Percentiles rank a stretch among this genome's conserved stretches.
Evolutionary conservation across 2,113 vertebrate species (phyloP).

Genomic region (Austrofundulus limnaeus): DNA sequence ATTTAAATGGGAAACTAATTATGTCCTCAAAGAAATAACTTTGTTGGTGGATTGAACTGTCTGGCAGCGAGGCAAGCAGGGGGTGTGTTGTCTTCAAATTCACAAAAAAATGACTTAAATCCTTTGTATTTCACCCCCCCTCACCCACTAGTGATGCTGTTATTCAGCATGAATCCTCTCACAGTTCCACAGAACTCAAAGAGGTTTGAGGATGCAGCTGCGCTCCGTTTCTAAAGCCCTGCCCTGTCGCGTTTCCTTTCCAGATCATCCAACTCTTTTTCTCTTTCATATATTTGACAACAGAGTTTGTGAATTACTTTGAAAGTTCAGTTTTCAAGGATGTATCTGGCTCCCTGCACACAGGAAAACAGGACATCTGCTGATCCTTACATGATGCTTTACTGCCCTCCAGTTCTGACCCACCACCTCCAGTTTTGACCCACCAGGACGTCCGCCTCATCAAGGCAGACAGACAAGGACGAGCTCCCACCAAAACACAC

Average conservation of each 20-base stretch:
- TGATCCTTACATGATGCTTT: slow-evolving; percentile 55
- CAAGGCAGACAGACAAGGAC: slow-evolving; percentile 47
- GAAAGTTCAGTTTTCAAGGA: slow-evolving; percentile 62
- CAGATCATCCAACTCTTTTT: slow-evolving; percentile 28
- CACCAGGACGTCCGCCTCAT: slow-evolving; percentile 59
- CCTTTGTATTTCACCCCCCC: background rate
- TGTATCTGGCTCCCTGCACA: slow-evolving; percentile 43
- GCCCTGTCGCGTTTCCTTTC: slow-evolving; percentile 59
- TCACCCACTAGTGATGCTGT: slow-evolving; percentile 24
- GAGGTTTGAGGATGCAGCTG: slow-evolving; percentile 77
- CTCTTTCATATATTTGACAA: slow-evolving; percentile 44
- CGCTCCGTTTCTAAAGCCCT: slow-evolving; percentile 47
- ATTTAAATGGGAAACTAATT: slow-evolving; percentile 25
- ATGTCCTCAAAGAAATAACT: slow-evolving; percentile 2
- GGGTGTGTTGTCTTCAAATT: background rate
- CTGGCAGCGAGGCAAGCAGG: background rate
- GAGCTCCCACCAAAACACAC: background rate
- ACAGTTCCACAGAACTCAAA: slow-evolving; percentile 23
- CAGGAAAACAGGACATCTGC: slow-evolving; percentile 68
- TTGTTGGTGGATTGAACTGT: background rate
- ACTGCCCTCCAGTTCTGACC: slow-evolving; percentile 52
- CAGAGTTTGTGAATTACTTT: slow-evolving; percentile 41
- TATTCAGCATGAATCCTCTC: slow-evolving; percentile 64
- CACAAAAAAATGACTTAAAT: slow-evolving; percentile 10
- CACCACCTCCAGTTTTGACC: slow-evolving; percentile 55